Base-by-base conservation (phyloP, 1,140 invertebrate genomes). In the Acyrthosiphon pisum region DNA sequence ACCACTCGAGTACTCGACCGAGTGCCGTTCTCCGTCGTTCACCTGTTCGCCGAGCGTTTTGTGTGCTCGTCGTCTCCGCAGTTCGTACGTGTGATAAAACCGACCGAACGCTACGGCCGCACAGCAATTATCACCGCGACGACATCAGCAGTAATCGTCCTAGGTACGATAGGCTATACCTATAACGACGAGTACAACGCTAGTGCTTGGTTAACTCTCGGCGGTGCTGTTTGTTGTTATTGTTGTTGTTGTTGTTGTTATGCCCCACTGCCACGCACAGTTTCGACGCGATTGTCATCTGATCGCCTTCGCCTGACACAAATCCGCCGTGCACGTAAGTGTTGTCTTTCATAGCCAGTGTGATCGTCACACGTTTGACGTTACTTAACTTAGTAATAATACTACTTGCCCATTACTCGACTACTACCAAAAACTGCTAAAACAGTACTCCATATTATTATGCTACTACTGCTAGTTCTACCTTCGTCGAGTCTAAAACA, bases 271-370 rank as follows among this genome's bases (percentile, higher is more conserved):
- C 37, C 41, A 44, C 41, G 41, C 26, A 41, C 23, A 1, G 41
- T 46, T 30, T 41, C 37, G 23, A 23, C 26, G 8, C 23, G 22
- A 23, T 44, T 84, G 22, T 30, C 23, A 44, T 8, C 83, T 9
- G 37, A 44, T 86, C 6, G 83, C 22, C 35, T 23, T 83, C 30
- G 83, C 26, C 83, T n/a, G 83, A 86, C 41, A 86, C 83, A 30
- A 86, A 46, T 44, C 83, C 83, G 26, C 26, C 8, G 83, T 86
- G 41, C 83, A 86, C 41, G 83, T 86, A 86, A 86, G 83, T 86
- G 41, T 86, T 86, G 83, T 86, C 83, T 26, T 86, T 30, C 4
- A 8, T 86, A 86, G 37, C 83, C 9, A 37, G 8, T 37, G 81
- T 83, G 20, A 0, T 83, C 37, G 22, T 83, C 7, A 41, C 83